Evolutionary conservation across 2,113 vertebrate genomes (phyloP).

Genomic region (Urocynchramus pylzowi): DNA sequence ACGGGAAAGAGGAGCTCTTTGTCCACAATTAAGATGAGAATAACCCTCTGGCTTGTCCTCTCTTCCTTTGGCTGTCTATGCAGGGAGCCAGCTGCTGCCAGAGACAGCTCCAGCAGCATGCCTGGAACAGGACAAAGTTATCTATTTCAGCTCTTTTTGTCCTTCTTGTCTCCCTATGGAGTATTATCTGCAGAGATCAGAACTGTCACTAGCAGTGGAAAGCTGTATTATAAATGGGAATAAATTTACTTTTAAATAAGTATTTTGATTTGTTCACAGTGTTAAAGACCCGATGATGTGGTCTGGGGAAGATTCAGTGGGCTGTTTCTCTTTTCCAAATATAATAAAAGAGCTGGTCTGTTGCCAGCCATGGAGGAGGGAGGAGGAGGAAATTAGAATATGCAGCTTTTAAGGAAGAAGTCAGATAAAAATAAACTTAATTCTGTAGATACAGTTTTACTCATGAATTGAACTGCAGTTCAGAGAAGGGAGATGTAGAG

Average conservation of each 20-base stretch:
- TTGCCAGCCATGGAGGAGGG: neutral
- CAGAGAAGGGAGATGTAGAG: neutral
- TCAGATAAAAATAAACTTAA: slow-evolving; percentile 35
- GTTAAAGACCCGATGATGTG: neutral
- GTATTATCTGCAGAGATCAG: neutral
- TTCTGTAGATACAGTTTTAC: neutral
- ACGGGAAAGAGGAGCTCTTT: neutral
- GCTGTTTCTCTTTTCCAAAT: slow-evolving; percentile 8
- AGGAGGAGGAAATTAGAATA: slow-evolving; percentile 24
- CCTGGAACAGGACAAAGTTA: neutral
- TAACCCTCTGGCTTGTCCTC: neutral
- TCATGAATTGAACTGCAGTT: neutral
- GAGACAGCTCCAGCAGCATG: neutral
- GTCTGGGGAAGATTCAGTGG: neutral
- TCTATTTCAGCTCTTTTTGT: neutral
- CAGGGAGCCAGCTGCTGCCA: neutral
- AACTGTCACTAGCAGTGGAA: neutral
- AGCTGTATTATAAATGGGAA: neutral
- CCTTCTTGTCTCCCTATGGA: neutral
- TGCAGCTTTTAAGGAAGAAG: neutral
- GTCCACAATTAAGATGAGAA: neutral
- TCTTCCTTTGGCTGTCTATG: neutral
- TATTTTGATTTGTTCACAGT: neutral
- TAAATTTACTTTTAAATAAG: neutral
- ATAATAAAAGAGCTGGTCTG: slow-evolving; percentile 24